Base-by-base conservation (phyloP, 2,113 vertebrate genomes). In the cattle (Bos taurus) region DNA sequence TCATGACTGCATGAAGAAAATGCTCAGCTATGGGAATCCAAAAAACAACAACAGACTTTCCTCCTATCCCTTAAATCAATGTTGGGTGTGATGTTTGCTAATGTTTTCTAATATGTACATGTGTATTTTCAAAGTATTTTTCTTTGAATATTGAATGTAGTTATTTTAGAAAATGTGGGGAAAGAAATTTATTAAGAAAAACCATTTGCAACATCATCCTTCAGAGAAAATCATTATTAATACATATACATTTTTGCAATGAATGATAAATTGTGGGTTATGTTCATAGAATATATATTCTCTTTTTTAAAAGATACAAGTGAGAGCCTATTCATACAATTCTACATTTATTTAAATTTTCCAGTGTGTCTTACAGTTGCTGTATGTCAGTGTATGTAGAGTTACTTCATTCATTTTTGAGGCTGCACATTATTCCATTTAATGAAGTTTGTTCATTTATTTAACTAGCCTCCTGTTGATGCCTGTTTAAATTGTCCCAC, bases 1-100 rank as follows among this genome's bases (percentile, higher is more conserved):
- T 97, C 91, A 95, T 96, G 59, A 92, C 43, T 88, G 12, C 94
- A 64, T 52, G 95, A 93, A 59, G 81, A 78, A 98, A 98, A 86
- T 81, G 5, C 57, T 90, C 36, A 50, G 67, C 43, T 88, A 5
- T 74, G 77, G 96, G 64, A 85, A 92, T 6, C 19, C 90, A 88
- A 94, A 88, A 93, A 84, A 89, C 30, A 56, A 5, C 19, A 23
- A 43, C 40, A 40, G 14, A 17, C 15, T 78, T 85, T 36, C 21
- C 26, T 16, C 33, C 56, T 86, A 36, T 25, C 3, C 13, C 59
- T 92, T 88, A 67, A 88, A 36, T 78, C 48, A 78, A 23, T 74
- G 48, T 46, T 56, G 54, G 71, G 84, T 5, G 12, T 59, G 40
- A 50, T 54, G 19, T 77, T 94, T 88, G 48, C 14, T 36, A 23